Evolutionary conservation across 1,140 invertebrate genomes (phyloP).

Genomic region (Acromyrmex charruanus): DNA sequence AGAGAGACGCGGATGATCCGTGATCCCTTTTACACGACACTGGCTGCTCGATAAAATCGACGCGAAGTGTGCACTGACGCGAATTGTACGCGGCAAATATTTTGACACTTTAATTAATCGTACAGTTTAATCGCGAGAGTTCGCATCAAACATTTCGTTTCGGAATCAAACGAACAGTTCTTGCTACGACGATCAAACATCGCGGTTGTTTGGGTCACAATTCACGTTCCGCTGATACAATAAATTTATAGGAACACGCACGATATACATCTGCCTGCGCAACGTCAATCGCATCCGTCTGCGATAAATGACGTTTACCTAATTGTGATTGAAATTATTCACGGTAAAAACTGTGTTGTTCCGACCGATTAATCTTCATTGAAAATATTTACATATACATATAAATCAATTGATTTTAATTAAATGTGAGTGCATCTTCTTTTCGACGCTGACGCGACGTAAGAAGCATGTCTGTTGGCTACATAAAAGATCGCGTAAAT

Average conservation of each 20-base stretch:
- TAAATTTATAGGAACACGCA: background rate
- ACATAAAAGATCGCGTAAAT: background rate
- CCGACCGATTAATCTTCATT: background rate
- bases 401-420: background rate
- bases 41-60: background rate
- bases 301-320: constrained; percentile 8
- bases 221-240: background rate
- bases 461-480: background rate
- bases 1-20: background rate
- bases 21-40: background rate
- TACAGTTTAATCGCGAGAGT: constrained; percentile 13
- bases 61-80: too few species aligned
- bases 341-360: background rate
- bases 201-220: background rate
- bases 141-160: background rate
- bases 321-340: constrained; percentile 29
- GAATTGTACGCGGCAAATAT: background rate
- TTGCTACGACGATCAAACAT: constrained; percentile 7
- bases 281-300: background rate
- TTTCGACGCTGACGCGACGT: background rate
- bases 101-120: constrained; percentile 32
- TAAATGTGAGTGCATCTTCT: too few species aligned
- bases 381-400: background rate
- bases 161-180: background rate
- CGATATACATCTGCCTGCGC: background rate